Conservation (phyloP, 2,797 vertebrate species). For the Nannoperca australis region DNA sequence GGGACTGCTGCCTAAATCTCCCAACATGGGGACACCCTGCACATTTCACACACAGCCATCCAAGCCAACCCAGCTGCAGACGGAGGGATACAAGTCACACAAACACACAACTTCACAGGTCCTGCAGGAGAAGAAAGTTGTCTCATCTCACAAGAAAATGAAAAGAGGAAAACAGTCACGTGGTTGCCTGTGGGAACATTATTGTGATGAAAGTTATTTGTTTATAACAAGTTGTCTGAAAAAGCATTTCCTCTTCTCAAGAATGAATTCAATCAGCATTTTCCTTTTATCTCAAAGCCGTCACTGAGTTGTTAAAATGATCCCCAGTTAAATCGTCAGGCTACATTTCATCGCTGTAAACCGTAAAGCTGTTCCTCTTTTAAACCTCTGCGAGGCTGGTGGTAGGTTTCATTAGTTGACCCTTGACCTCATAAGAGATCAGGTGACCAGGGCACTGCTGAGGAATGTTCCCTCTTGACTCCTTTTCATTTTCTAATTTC, state of each 20-base stretch:
- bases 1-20: conserved; percentile 62
- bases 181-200: background rate
- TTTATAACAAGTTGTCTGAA: background rate
- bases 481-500: conserved; percentile 76
- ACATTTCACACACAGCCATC: conserved; percentile 65
- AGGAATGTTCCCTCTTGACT: conserved; percentile 80
- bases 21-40: conserved; percentile 52
- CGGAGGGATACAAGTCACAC: background rate
- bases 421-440: conserved; percentile 76
- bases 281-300: conserved; percentile 20
- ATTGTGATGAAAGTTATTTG: background rate
- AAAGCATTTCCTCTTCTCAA: background rate
- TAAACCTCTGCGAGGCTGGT: conserved; percentile 44
- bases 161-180: conserved; percentile 1
- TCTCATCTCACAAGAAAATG: background rate
- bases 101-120: conserved; percentile 13
- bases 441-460: conserved; percentile 75
- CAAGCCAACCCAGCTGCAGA: conserved; percentile 38
- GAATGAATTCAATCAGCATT: background rate
- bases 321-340: conserved; percentile 17
- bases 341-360: conserved; percentile 47
- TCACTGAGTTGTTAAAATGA: conserved; percentile 26
- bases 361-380: conserved; percentile 45
- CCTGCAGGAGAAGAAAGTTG: background rate
- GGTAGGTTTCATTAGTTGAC: conserved; percentile 77